phyloP scores from a whole-genome alignment of 2,113 vertebrate species.

The Lontra canadensis region DNA sequence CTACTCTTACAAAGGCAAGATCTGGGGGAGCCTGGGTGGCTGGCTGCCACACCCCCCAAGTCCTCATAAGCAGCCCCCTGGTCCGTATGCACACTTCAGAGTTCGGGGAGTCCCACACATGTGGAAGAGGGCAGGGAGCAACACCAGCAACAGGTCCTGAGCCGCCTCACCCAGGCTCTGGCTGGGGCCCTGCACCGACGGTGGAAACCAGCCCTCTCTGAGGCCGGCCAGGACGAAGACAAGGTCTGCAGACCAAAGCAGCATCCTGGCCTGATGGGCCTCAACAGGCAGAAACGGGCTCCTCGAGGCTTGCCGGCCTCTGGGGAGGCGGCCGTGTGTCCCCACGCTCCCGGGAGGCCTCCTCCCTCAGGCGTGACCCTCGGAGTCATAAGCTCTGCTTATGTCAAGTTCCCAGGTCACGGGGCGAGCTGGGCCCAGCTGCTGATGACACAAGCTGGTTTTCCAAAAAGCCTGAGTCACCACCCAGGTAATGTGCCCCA shows the following conservation, averaged over 20 bases:
- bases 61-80: background rate
- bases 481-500: background rate
- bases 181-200: fast-evolving
- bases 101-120: fast-evolving
- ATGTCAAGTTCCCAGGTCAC: background rate
- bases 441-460: background rate
- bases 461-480: background rate
- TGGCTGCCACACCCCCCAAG: background rate
- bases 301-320: background rate
- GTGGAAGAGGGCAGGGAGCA: fast-evolving
- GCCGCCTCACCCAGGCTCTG: background rate
- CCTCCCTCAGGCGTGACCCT: background rate
- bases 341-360: background rate
- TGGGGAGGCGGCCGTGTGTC: background rate
- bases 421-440: background rate
- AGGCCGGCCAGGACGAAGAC: background rate
- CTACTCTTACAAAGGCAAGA: background rate
- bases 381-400: fast-evolving
- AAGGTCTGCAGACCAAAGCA: background rate
- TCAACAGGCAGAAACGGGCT: background rate
- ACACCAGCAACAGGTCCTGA: background rate
- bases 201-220: background rate
- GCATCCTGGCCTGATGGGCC: background rate
- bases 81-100: background rate
- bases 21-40: no score